Evolutionary conservation across 2,113 vertebrate genomes (phyloP), one percentile per base, ranked within the genome.

Genomic region (Rhabdomys dilectus): DNA sequence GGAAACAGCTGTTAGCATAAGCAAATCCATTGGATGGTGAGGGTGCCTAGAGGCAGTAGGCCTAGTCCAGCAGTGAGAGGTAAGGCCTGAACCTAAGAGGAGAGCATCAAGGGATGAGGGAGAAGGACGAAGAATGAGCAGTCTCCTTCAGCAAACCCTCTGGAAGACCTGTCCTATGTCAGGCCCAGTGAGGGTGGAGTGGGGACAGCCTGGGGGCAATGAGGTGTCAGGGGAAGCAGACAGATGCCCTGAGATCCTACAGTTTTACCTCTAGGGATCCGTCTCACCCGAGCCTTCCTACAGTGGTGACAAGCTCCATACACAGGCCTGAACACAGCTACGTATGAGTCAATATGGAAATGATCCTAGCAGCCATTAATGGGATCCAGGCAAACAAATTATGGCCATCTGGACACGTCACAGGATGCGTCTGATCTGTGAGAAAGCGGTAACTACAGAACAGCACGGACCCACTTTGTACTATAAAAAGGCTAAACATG

Each of bases 361-460:
- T 76, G 31, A 62, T 60, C 78, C 91, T 36, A 21, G 13, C 60
- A 48, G 87, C 62, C 73, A 56, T 0, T 8, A 85, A 60, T 2
- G n/a, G 39, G 34, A 87, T 53, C 56, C 88, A 66, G 88, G 80
- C 73, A 89, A 80, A 42, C 53, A 68, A 58, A 68, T 36, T 60
- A 58, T 60, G 56, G n/a, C 75, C 75, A 58, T 58, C 39, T 77
- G 94, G 60, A 42, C 81, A 87, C 53, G 42, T 72, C 86, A 73
- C 3, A 92, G 86, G 60, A 62, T n/a, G 22, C 58, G 42, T 62
- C 26, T 62, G 31, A 66, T 48, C 64, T 45, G 3, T 51, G 48
- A 86, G 3, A n/a, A 48, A n/a, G 7, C 10, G 21, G 51, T 17
- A 1, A 45, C 51, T 12, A n/a, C 87, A 75, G 87, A 81, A 73